Evolutionary conservation across 2,888 invertebrate species (phyloP), one percentile per base, ranked within the genome.

Genomic region (Mythimna ferrago): DNA sequence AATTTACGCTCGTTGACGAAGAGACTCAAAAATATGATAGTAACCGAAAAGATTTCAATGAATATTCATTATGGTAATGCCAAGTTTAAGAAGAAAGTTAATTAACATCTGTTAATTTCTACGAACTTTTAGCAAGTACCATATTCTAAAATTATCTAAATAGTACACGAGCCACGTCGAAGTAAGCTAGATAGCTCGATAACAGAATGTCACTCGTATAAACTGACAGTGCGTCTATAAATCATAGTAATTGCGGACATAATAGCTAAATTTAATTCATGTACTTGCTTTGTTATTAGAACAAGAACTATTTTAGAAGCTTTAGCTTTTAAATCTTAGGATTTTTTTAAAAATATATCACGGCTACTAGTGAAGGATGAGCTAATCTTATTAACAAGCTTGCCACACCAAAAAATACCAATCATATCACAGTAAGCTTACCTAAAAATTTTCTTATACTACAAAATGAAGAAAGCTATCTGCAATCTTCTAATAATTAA

Each of bases 231-330:
- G 26, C 11, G 66, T 38, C 26, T 48, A 73, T 86, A 81, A 84
- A 86, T 84, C 71, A 84, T 58, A 26, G 65, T 64, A 79, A 81
- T 77, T 79, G 63, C 71, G 71, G 79, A 84, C 70, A 66, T 73
- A 63, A 71, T 54, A 69, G 71, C 79, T 84, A 77, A 84, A 86
- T 79, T 86, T 84, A 84, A 84, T 81, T 84, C 70, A 68, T 71
- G 65, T 41, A 74, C 74, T 79, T 65, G 66, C 56, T 60, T 71
- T 53, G 57, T 71, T 54, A 63, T 61, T 78, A 51, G 54, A 66
- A 57, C 56, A 57, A 41, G 67, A 60, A 78, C 35, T 0, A 41
- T 41, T 48, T 71, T 9, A 54, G 38, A 54, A 53, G 11, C 4
- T 32, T 32, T 6, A 35, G 32, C 16, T 48, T 16, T 48, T n/a